Evolutionary conservation across 30 jellyfish, hydroid and myxozoan species (phyloP).

Genomic region (Turritopsis dohrnii): DNA sequence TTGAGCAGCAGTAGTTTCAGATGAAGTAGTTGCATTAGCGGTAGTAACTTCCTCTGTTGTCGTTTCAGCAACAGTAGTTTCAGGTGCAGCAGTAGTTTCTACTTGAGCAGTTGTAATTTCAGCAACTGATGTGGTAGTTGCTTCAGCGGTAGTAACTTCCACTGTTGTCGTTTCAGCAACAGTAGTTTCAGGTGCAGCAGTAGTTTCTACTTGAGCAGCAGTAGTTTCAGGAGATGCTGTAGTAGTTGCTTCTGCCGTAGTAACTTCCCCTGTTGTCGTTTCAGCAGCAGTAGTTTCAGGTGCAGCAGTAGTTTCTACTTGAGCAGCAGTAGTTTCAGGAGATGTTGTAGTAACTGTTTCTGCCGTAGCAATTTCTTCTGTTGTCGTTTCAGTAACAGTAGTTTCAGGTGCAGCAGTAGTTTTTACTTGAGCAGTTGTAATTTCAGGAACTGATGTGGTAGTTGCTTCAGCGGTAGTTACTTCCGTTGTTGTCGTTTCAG

Average conservation of each 20-base stretch:
- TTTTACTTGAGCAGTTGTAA: no score
- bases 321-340: background rate
- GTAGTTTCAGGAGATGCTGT: background rate
- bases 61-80: background rate
- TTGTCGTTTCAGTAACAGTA: no score
- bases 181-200: background rate
- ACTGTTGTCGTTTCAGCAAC: no score
- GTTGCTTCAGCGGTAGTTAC: background rate
- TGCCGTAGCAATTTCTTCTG: background rate
- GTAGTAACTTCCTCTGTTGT: background rate
- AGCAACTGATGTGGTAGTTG: no score
- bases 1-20: conserved; percentile 14
- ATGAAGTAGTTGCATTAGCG: background rate
- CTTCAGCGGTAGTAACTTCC: background rate
- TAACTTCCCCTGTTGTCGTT: background rate
- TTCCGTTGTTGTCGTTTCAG: background rate
- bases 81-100: conserved; percentile 1
- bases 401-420: background rate
- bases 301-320: background rate
- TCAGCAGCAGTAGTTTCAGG: background rate
- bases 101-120: no score
- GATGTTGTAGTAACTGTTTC: background rate
- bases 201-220: background rate
- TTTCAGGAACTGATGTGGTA: no score
- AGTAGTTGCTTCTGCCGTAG: background rate